Conservation (phyloP, 2,888 invertebrate species). For the Augochlorella aurata region DNA sequence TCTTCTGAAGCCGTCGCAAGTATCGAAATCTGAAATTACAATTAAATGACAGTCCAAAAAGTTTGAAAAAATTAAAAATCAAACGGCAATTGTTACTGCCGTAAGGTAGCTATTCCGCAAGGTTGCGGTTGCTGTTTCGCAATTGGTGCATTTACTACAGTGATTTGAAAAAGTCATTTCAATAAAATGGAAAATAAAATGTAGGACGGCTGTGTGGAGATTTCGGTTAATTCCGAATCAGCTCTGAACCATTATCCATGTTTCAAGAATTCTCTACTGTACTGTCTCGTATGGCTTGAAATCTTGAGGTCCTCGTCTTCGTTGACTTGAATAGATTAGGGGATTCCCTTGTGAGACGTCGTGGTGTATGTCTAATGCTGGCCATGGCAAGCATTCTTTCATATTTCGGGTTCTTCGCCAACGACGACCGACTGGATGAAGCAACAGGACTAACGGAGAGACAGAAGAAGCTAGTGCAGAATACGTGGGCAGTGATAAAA, state of each 20-base stretch:
- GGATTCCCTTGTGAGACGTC: background rate
- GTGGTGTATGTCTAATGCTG: conserved; percentile 5
- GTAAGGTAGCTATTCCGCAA: background rate
- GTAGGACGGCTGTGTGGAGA: background rate
- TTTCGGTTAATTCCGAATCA: background rate
- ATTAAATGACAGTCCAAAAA: background rate
- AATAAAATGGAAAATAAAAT: background rate
- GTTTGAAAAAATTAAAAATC: background rate
- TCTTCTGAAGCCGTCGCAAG: background rate
- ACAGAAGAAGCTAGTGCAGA: conserved; percentile 81
- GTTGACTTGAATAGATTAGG: background rate
- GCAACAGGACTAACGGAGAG: conserved; percentile 81
- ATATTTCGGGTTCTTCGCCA: conserved; percentile 68
- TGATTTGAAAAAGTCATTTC: background rate
- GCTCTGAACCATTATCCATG: background rate
- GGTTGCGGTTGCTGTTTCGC: background rate
- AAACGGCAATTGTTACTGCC: background rate
- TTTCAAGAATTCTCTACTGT: background rate
- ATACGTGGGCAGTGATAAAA: conserved; percentile 82
- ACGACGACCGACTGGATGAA: conserved; percentile 77
- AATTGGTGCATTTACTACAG: background rate
- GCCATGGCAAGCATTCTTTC: conserved; percentile 73
- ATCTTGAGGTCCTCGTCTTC: background rate
- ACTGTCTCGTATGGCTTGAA: background rate
- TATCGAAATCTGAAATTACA: background rate